Conservation (phyloP, 2,113 vertebrate species). For the Leucosticte australis region DNA sequence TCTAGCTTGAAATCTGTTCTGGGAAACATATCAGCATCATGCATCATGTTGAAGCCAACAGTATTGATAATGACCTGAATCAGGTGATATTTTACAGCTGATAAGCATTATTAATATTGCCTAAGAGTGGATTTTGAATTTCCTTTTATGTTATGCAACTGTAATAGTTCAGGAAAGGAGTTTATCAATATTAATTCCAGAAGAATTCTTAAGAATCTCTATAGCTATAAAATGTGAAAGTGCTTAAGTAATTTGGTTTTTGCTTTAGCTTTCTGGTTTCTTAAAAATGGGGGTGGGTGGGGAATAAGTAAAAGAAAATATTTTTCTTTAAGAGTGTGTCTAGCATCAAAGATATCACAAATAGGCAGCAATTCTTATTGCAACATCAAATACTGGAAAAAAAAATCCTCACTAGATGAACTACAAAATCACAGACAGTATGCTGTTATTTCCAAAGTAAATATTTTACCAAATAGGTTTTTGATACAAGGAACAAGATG, state of each 20-base stretch:
- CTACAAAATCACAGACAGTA: not conserved
- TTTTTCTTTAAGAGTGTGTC: not conserved
- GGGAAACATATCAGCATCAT: not conserved
- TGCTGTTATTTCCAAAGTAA: not conserved
- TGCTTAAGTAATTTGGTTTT: not conserved
- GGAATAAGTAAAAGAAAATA: not conserved
- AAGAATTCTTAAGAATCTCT: not conserved
- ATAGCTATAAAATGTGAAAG: not conserved
- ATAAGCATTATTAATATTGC: not conserved
- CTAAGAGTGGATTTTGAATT: not conserved
- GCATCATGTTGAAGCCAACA: not conserved
- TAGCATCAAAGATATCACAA: not conserved
- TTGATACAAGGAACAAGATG: slow-evolving; percentile 1
- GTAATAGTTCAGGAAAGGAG: not conserved
- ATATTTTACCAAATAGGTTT: slow-evolving; percentile 22
- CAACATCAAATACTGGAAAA: not conserved
- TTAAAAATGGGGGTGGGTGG: not conserved
- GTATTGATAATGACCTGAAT: not conserved
- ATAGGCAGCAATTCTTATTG: not conserved
- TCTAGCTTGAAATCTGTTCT: not conserved
- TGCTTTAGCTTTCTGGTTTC: not conserved
- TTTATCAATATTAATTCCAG: not conserved
- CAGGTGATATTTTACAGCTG: not conserved
- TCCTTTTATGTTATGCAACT: not conserved
- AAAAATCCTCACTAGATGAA: not conserved